Base-by-base conservation (phyloP, 2,113 vertebrate species). In the Acrocephalus kingi region DNA sequence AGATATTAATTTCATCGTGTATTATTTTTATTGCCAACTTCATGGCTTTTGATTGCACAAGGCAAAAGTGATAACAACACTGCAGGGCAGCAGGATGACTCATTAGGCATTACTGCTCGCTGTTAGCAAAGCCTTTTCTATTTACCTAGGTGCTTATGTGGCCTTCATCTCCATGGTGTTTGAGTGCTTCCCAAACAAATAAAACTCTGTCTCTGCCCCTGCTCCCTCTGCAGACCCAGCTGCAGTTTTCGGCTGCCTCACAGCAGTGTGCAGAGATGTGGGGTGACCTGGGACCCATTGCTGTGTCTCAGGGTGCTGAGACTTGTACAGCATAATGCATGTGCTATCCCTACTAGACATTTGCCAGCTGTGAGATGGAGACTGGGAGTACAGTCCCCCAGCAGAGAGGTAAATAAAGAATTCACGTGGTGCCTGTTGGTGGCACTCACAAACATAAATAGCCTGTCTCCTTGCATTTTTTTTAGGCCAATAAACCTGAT, bases 171-270 rank as follows among this genome's bases (percentile, higher is more conserved):
- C 94, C 92, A 93, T 84, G 73, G 93, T 72, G 72, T 89, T 81
- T 93, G 88, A 97, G 91, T 92, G 87, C 78, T 96, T 94, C 91
- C 75, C 93, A 97, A 97, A 94, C 87, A 96, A 97, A 94, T 74
- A 96, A 72, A 96, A 35, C 83, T 28, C 84, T 35, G 24, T 66
- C 39, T 91, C 75, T 93, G 43, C 24, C 61, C 52, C 43, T 85
- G n/a, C 59, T 94, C 49, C 75, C 82, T 90, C 72, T 88, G 87
- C 68, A 95, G 88, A 74, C 12, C 30, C 79, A 94, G 90, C 59
- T 90, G 68, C 85, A 88, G 64, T 4, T 4, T 17, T 33, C 33
- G 27, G 27, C 35, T 75, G 59, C 48, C 73, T 87, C 41, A 4
- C 30, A 68, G 68, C 56, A 90, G 9, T 2, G 2, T 81, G 35